Evolutionary conservation across 1,140 invertebrate genomes (phyloP), one percentile per base, ranked within the genome.

Genomic region (Oreohelix idahoensis): DNA sequence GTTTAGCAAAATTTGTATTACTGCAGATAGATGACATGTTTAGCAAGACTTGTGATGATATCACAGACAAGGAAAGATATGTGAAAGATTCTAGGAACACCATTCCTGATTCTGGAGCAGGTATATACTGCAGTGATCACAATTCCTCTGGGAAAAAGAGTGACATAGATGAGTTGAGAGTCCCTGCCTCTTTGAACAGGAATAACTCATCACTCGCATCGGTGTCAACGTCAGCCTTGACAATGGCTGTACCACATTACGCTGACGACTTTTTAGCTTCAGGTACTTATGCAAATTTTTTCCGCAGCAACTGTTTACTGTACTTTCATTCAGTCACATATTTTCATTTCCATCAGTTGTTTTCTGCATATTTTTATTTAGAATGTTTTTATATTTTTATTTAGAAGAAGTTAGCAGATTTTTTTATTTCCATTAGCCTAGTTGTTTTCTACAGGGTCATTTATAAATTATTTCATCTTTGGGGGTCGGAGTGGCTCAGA

Each of bases 61-160:
- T 66, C 63, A 66, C 29, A 29, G 29, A 32, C 29, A 66, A 32
- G 63, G 17, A 66, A 29, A 29, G 1, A 32, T 8, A 35, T 2
- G 2, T 17, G 17, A n/a, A 66, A 32, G 63, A 11, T 10, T 29
- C 63, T 11, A 35, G 29, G 63, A 29, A 17, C 29, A 66, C 63
- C n/a, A 23, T 29, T 32, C 63, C n/a, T 32, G 63, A 66, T n/a
- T 29, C 11, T 66, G 63, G 29, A 32, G 8, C 29, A 66, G 63
- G 17, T 32, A 32, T 66, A 2, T 29, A 32, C 63, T 32, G 66
- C 35, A 71, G 53, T 29, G 85, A 84, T 66, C 51, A 71, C 49
- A 45, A 81, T 53, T 83, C 76, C 36, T 79, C 42, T 69, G 53
- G 79, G 20, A 79, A 29, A 53, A 51, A 83, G 20, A 79, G 32